A percentile compares a stretch with the other conserved stretches of the same genome.
Evolutionary conservation across 2,113 vertebrate genomes (phyloP).

Genomic region (Struthio camelus): DNA sequence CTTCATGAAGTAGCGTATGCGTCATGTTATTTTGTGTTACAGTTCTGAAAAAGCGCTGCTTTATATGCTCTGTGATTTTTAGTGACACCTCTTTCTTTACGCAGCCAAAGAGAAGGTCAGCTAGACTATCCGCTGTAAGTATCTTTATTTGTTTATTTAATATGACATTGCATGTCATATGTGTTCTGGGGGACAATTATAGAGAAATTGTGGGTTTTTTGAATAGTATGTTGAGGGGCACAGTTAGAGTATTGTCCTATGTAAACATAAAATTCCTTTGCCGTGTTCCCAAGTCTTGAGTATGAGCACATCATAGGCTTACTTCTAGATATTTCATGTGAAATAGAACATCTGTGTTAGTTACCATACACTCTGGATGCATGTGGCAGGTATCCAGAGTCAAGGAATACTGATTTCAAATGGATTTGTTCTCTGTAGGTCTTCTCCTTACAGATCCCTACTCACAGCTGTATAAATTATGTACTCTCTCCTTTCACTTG

Average conservation of each 20-base stretch:
- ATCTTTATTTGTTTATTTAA: not conserved
- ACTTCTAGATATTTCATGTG: fast-evolving
- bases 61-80: not conserved
- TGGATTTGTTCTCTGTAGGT: not conserved
- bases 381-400: not conserved
- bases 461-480: not conserved
- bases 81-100: slow-evolving; percentile 51
- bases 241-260: fast-evolving
- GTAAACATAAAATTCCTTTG: not conserved
- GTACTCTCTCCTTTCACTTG: not conserved
- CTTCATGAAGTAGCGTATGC: fast-evolving
- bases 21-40: not conserved
- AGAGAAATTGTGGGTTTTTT: fast-evolving
- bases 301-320: fast-evolving
- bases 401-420: not conserved
- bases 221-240: not conserved
- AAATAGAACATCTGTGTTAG: not conserved
- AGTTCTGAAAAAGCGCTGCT: not conserved
- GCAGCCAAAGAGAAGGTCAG: slow-evolving; percentile 94
- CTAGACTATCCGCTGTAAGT: slow-evolving; percentile 92
- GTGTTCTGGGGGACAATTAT: not conserved
- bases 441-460: not conserved
- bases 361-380: not conserved
- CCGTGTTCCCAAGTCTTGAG: fast-evolving
- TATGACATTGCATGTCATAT: fast-evolving